A percentile compares a stretch with the other conserved stretches of the same genome.
These are phyloP conservation scores for Epinephelus awoara DNA, from an alignment of 2,797 vertebrate species.

Conservation along the genomic window DNA sequence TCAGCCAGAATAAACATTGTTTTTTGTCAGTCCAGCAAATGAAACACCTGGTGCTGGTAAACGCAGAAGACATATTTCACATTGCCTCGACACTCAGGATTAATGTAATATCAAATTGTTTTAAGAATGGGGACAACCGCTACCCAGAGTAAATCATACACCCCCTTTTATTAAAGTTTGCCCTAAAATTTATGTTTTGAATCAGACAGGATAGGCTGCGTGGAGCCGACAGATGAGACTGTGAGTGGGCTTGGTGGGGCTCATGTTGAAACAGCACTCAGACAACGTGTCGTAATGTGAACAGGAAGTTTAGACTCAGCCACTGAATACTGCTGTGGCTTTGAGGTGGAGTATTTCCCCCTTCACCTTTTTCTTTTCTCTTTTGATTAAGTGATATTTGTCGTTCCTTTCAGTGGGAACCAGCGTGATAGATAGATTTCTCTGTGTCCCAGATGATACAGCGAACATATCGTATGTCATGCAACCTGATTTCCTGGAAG, in stretches of 20 bases:
- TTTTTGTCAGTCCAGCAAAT: slow-evolving; percentile 83
- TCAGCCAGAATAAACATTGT: slow-evolving; percentile 83
- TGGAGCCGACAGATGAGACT: slow-evolving; percentile 63
- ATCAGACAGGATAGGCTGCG: slow-evolving; percentile 54
- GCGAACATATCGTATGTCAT: slow-evolving; percentile 41
- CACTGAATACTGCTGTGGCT: slow-evolving; percentile 55
- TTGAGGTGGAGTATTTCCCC: slow-evolving; percentile 49
- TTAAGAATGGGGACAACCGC: slow-evolving; percentile 78
- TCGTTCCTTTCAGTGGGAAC: slow-evolving; percentile 56
- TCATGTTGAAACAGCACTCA: slow-evolving; percentile 56
- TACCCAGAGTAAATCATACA: slow-evolving; percentile 78
- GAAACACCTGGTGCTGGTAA: slow-evolving; percentile 87
- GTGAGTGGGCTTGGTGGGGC: slow-evolving; percentile 52
- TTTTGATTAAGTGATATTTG: slow-evolving; percentile 49
- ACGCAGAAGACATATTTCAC: slow-evolving; percentile 78
- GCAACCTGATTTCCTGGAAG: slow-evolving; percentile 50
- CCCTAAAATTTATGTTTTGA: slow-evolving; percentile 74
- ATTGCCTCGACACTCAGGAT: slow-evolving; percentile 76
- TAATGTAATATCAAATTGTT: slow-evolving; percentile 84
- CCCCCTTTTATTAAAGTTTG: slow-evolving; percentile 82
- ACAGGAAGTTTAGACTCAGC: slow-evolving; percentile 73
- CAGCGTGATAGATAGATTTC: slow-evolving; percentile 45
- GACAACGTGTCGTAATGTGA: slow-evolving; percentile 70
- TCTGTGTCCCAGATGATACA: slow-evolving; percentile 36
- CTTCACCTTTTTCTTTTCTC: slow-evolving; percentile 24